phyloP scores from a whole-genome alignment of 2,113 vertebrate species.

The Brachypodius melanocephalos region DNA sequence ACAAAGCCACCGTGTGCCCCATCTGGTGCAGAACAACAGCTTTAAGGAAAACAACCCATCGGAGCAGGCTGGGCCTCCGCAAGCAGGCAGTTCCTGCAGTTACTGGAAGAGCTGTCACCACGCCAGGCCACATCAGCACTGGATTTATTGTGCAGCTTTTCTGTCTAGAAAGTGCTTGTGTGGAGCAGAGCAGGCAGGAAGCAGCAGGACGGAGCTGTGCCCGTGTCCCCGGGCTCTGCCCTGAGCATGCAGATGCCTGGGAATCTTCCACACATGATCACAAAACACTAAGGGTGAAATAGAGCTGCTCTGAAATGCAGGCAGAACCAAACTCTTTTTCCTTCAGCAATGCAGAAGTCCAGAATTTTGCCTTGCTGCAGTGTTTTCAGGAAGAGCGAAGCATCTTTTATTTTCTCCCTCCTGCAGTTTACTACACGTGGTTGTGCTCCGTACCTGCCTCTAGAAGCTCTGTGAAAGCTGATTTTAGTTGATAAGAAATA shows the following conservation, averaged over 20 bases:
- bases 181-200: conserved; percentile 15
- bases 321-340: background rate
- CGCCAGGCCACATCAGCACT: conserved; percentile 44
- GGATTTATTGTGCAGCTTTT: background rate
- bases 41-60: background rate
- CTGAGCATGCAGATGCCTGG: background rate
- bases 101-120: conserved; percentile 45
- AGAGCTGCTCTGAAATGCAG: background rate
- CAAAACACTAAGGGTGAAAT: background rate
- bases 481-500: background rate
- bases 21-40: background rate
- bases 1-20: background rate
- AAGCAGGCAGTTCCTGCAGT: background rate
- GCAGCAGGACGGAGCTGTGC: background rate
- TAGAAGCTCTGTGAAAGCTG: background rate
- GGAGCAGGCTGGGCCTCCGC: background rate
- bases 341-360: background rate
- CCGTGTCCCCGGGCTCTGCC: background rate
- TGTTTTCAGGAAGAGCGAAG: background rate
- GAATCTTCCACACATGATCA: background rate
- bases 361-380: background rate
- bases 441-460: background rate
- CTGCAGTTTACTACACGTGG: rapidly evolving
- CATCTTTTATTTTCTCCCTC: background rate
- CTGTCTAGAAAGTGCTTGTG: conserved; percentile 10